phyloP scores from a whole-genome alignment of 2,888 invertebrate genomes.

The Suillia variegata region DNA sequence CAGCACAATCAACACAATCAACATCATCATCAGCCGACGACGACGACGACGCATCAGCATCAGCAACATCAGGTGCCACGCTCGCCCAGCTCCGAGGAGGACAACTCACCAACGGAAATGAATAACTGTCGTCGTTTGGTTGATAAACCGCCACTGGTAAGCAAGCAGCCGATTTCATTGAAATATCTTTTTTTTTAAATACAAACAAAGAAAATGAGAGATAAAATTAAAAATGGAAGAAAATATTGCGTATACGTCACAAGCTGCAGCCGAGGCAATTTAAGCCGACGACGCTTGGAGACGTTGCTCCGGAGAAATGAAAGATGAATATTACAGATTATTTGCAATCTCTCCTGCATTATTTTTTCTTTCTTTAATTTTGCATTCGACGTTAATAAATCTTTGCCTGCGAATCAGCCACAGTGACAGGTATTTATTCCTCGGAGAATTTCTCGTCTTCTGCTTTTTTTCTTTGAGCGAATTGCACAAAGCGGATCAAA shows the following conservation, averaged over 20 bases:
- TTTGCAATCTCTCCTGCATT: constrained; percentile 4
- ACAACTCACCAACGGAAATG: constrained; percentile 85
- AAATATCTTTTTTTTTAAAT: neutral
- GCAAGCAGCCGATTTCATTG: neutral
- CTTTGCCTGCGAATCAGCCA: too few relatives aligned
- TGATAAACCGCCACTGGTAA: constrained; percentile 77
- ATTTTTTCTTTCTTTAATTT: neutral
- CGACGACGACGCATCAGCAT: constrained; percentile 21
- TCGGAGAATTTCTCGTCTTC: too few relatives aligned
- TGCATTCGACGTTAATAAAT: too few relatives aligned
- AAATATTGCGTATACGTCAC: constrained; percentile 10
- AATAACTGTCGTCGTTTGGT: constrained; percentile 82
- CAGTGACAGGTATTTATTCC: too few relatives aligned
- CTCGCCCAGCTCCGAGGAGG: constrained; percentile 77
- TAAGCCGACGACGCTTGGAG: too few relatives aligned
- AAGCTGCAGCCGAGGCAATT: neutral
- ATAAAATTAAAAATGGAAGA: neutral
- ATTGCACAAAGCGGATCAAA: too few relatives aligned
- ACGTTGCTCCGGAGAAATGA: too few relatives aligned
- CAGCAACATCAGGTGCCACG: constrained; percentile 45
- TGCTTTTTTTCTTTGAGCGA: too few relatives aligned
- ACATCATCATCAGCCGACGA: neutral
- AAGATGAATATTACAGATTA: constrained; percentile 5
- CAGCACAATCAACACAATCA: constrained; percentile 3
- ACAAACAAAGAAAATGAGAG: neutral